Evolutionary conservation across 1,140 invertebrate genomes (phyloP), one percentile per base, ranked within the genome.

Genomic region (Drosophila biarmipes): DNA sequence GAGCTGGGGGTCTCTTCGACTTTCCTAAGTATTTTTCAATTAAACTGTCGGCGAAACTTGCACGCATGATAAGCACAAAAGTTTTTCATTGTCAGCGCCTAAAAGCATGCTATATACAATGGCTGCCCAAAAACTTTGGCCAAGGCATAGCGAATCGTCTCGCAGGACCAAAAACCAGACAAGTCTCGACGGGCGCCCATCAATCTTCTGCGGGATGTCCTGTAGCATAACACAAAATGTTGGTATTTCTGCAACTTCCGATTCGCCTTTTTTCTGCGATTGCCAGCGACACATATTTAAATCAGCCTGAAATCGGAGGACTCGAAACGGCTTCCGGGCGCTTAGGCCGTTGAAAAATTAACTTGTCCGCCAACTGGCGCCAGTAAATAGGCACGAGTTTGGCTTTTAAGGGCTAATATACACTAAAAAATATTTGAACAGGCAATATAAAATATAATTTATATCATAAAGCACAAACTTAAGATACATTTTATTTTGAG

Each of bases 11-110:
- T 17, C 29, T 31, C 29, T 10, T 56, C 54, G 55, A 85, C 55
- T 86, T 89, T 66, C 51, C 71, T 69, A 89, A 89, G 84, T 89
- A 89, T 87, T 87, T 79, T 87, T 84, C 84, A 87, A 87, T 87
- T 89, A 89, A 89, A 87, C 79, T 64, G 84, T 73, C 79, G 75
- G 40, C 54, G 74, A 61, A 87, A 82, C 81, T 81, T 81, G 82
- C 81, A 86, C 81, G 81, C 81, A 87, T 82, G 81, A 86, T 86
- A 78, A 87, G 79, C 75, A 73, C 55, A 79, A 87, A 87, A 87
- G 67, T 87, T 89, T 52, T 59, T 66, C 79, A 79, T 75, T 89
- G 84, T 79, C 82, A 79, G 72, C 72, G 84, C 75, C 84, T 69
- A 78, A 74, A 71, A 87, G 64, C 63, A 72, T 49, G 55, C 73